A percentile compares a stretch with the other conserved stretches of the same genome.
These are phyloP conservation scores for Alouatta palliata DNA, from an alignment of 2,113 vertebrate genomes.

Conservation along the genomic window DNA sequence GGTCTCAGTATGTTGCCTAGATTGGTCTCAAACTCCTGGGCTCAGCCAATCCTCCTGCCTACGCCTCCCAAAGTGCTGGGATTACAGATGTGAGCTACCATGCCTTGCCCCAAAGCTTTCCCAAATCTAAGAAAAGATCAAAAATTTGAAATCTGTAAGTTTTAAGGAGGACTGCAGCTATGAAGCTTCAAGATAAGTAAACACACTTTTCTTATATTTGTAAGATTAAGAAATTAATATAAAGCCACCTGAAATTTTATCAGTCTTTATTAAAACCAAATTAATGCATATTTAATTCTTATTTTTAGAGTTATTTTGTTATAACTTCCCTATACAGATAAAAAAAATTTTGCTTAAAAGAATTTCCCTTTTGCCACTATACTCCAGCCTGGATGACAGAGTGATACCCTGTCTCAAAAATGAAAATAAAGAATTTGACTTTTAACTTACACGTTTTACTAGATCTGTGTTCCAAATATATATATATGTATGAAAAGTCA, in stretches of 20 bases:
- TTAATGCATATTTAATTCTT: background rate
- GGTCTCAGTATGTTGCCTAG: too few relatives aligned
- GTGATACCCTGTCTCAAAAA: background rate
- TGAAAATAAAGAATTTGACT: background rate
- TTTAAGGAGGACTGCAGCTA: background rate
- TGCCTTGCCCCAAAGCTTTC: background rate
- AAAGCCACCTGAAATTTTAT: background rate
- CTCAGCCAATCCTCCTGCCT: too few relatives aligned
- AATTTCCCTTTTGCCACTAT: background rate
- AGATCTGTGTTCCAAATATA: constrained; percentile 14
- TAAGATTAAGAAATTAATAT: background rate
- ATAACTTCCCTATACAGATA: background rate
- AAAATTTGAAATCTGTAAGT: background rate
- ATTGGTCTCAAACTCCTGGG: too few relatives aligned
- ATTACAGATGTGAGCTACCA: too few relatives aligned
- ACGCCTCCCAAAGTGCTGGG: too few relatives aligned
- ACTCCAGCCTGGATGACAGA: too few relatives aligned
- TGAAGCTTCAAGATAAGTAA: constrained; percentile 44
- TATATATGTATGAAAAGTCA: background rate
- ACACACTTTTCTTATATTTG: background rate
- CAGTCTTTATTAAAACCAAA: background rate
- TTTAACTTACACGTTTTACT: constrained; percentile 3
- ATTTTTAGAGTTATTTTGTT: constrained; percentile 31
- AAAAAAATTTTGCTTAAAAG: background rate
- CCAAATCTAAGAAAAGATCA: constrained; percentile 34